Evolutionary conservation across 2,888 invertebrate species (phyloP).

Genomic region (Mycalesis mineus): DNA sequence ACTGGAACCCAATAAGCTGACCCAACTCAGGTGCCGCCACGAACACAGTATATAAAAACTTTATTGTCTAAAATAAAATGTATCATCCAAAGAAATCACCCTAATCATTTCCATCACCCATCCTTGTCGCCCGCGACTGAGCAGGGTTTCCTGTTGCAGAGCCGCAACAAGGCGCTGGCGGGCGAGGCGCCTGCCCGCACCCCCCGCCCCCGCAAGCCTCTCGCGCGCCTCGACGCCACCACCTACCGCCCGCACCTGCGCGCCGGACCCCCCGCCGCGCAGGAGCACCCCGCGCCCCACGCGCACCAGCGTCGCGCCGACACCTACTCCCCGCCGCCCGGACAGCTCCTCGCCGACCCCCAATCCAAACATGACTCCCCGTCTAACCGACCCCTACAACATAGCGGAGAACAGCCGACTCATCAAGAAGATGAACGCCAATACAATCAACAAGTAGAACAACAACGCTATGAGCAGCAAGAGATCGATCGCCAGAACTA

Average conservation of each 20-base stretch:
- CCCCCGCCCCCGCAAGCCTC: conserved; percentile 37
- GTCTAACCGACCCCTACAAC: neutral
- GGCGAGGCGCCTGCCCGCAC: conserved; percentile 31
- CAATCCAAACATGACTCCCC: conserved; percentile 23
- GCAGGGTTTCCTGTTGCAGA: conserved; percentile 74
- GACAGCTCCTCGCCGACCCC: conserved; percentile 38
- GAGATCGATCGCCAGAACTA: conserved; percentile 3
- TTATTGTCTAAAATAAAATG: neutral
- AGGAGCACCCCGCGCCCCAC: conserved; percentile 32
- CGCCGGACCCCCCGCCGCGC: conserved; percentile 44
- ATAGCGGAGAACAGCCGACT: conserved; percentile 5
- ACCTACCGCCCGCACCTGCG: conserved; percentile 56
- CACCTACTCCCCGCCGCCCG: conserved; percentile 40
- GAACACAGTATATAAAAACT: too few species aligned
- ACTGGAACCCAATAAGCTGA: too few species aligned
- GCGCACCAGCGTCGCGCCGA: conserved; percentile 58
- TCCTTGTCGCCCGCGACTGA: conserved; percentile 45
- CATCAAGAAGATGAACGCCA: conserved; percentile 13
- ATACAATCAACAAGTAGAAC: neutral
- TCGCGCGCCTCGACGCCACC: conserved; percentile 55
- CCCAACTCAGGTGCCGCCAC: too few species aligned
- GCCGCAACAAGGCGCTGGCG: conserved; percentile 67
- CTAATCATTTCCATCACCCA: conserved; percentile 25
- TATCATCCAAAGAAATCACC: neutral
- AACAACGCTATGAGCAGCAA: neutral